Conservation (phyloP, 2,888 invertebrate species). For the Chromoteleia sp. region DNA sequence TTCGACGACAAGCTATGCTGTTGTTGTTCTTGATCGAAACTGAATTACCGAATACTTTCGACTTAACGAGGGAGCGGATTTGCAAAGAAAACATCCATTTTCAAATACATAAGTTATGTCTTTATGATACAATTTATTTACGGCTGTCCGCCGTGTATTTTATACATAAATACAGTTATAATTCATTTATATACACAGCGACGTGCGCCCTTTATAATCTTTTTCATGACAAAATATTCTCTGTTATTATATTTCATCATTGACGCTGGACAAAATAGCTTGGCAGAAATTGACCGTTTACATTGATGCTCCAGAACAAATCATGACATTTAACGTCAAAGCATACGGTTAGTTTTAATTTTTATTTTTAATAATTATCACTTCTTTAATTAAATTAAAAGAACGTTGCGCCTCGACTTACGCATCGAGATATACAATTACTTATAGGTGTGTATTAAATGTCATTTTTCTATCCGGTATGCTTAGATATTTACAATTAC, state of each 20-base stretch:
- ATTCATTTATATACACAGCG: constrained; percentile 76
- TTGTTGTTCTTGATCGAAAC: constrained; percentile 68
- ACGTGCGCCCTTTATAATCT: constrained; percentile 52
- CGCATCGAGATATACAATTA: background rate
- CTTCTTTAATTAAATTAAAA: background rate
- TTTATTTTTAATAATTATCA: background rate
- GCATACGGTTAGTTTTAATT: background rate
- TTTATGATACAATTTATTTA: constrained; percentile 79
- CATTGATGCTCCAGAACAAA: constrained; percentile 23
- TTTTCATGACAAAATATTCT: constrained; percentile 70
- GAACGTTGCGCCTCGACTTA: background rate
- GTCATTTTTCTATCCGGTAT: constrained; percentile 19
- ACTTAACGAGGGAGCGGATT: background rate
- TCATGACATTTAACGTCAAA: constrained; percentile 17
- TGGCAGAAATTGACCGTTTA: constrained; percentile 73
- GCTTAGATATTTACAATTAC: constrained; percentile 43
- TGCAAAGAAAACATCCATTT: constrained; percentile 26
- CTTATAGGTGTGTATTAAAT: constrained; percentile 7
- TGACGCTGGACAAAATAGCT: constrained; percentile 75
- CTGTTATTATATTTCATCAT: constrained; percentile 50
- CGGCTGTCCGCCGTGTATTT: constrained; percentile 74
- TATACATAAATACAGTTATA: constrained; percentile 78
- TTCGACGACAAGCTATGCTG: constrained; percentile 76
- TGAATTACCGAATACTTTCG: no score
- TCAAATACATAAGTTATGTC: constrained; percentile 44